Evolutionary conservation across 2,888 invertebrate species (phyloP).

Genomic region (Apodemia hepburni): DNA sequence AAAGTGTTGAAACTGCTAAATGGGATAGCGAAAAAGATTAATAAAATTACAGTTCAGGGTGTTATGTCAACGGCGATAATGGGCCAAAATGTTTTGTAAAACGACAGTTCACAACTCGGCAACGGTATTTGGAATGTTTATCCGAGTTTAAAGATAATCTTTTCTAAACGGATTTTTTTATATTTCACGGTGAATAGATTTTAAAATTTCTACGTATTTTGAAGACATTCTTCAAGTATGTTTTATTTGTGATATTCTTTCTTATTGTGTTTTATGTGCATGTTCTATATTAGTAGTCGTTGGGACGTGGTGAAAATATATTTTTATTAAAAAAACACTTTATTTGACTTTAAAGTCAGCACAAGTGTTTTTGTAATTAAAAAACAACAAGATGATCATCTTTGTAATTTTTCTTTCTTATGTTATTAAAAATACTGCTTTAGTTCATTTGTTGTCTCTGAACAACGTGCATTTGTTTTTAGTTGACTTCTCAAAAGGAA

Average conservation of each 20-base stretch:
- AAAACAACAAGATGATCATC: too few relatives aligned
- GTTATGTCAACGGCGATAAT: slow-evolving; percentile 10
- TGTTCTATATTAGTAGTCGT: too few relatives aligned
- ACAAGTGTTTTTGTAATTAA: too few relatives aligned
- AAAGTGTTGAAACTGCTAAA: slow-evolving; percentile 9
- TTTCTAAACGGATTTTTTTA: slow-evolving; percentile 3
- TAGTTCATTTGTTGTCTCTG: too few relatives aligned
- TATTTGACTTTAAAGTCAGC: too few relatives aligned
- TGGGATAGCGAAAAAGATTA: slow-evolving; percentile 11
- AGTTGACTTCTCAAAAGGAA: too few relatives aligned
- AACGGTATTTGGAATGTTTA: slow-evolving; percentile 2
- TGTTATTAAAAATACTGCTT: too few relatives aligned
- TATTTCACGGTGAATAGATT: neutral
- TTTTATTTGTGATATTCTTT: neutral
- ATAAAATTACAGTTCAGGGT: slow-evolving; percentile 15
- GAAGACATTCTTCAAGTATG: neutral
- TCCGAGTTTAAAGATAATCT: slow-evolving; percentile 10
- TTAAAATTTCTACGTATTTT: neutral
- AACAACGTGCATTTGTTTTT: too few relatives aligned
- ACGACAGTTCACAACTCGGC: slow-evolving; percentile 10
- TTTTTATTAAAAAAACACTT: too few relatives aligned
- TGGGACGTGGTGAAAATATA: too few relatives aligned
- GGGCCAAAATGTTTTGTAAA: slow-evolving; percentile 12
- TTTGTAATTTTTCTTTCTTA: too few relatives aligned
- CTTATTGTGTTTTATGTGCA: too few relatives aligned